These are phyloP conservation scores for Archivesica marissinica DNA, from an alignment of 1,140 invertebrate species.

Conservation along the genomic window DNA sequence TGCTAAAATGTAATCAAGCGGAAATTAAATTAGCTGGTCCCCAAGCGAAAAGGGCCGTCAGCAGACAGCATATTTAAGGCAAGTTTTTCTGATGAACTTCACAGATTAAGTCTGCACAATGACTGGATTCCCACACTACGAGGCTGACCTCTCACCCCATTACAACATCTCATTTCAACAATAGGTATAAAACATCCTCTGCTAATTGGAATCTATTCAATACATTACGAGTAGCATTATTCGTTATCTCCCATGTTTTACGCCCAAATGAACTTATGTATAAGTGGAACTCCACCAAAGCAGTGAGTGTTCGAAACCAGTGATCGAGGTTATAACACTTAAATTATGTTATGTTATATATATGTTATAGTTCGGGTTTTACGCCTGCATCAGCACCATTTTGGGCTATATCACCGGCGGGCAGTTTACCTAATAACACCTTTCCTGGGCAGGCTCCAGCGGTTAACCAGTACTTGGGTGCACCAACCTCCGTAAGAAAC, in stretches of 20 bases:
- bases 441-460: no score
- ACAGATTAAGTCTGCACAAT: conserved; percentile 31
- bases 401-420: no score
- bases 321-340: no score
- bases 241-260: background rate
- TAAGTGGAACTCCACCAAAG: no score
- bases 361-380: no score
- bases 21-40: conserved; percentile 45
- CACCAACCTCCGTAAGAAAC: no score
- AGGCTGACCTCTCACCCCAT: conserved; percentile 11
- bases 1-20: conserved; percentile 48
- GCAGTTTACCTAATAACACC: no score
- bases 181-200: background rate
- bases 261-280: conserved; percentile 9
- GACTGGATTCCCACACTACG: conserved; percentile 20
- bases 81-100: conserved; percentile 17
- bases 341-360: no score
- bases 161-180: conserved; percentile 4
- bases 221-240: background rate
- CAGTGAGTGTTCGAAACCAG: no score
- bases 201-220: background rate
- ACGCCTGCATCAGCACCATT: no score
- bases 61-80: conserved; percentile 13
- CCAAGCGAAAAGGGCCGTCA: conserved; percentile 4
- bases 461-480: no score